Base-by-base conservation (phyloP, 2,797 vertebrate genomes). In the Pseudomugil gertrudae region DNA sequence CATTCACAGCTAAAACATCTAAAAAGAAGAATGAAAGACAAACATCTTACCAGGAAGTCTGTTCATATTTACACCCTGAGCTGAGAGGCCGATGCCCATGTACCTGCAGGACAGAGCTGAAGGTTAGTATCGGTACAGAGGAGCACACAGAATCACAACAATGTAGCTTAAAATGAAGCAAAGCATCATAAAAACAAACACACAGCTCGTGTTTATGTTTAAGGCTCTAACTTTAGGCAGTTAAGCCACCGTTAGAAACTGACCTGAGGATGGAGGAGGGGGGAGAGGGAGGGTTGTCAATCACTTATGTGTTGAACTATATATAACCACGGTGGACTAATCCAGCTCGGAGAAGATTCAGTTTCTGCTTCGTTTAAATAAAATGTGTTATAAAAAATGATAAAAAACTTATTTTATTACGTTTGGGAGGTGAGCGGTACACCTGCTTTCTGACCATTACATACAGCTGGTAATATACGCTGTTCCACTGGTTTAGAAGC, bases 1-100 rank as follows among this genome's bases (percentile, higher is more conserved):
- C 4, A 23, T 19, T 56, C 13, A 17, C 33, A 40, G 17, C 19
- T 35, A 58, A 29, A 67, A 58, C 4, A 21, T 19, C 19, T 29
- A 51, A 52, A 40, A n/a, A 35, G 24, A 33, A 29, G 3, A 17
- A 21, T 3, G 4, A 45, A 15, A 60, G 4, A 38, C 33, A 35
- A 50, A 4, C 45, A 33, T 72, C 91, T 93, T 96, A 99, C 98
- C 98, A 89, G 98, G 98, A 77, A 99, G 94, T 92, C 97, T 96
- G 94, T 99, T 99, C 97, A 99, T 99, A 92, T 99, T 99, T 79
- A 99, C 98, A 80, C 97, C 98, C 94, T 99, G 98, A 92, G 98
- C 97, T 4, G 97, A 99, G 62, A 99, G 96, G 74, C 98, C 98
- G 76, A 99, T 99, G 87, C 98, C 98, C 98, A 99, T 99, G 92